phyloP scores from a whole-genome alignment of 2,797 vertebrate genomes.

The Avahi laniger region DNA sequence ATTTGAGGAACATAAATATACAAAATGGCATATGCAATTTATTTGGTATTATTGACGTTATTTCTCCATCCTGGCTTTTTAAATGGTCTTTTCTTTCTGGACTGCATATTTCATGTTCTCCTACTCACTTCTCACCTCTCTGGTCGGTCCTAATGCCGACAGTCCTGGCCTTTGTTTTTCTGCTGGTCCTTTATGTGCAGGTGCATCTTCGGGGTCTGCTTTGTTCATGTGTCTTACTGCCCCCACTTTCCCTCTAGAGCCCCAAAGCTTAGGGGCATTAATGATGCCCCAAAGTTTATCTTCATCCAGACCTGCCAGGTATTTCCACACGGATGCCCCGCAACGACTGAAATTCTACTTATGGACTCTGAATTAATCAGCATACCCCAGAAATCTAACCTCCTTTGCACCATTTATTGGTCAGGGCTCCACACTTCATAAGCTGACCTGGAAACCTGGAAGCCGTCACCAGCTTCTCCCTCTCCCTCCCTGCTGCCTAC shows the following conservation, averaged over 20 bases:
- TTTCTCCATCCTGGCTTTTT: background rate
- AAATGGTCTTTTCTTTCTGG: background rate
- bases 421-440: background rate
- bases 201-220: background rate
- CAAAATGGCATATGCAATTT: background rate
- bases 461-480: background rate
- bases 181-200: fast-evolving
- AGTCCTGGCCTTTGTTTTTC: fast-evolving
- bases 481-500: background rate
- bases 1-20: background rate
- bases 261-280: too few species aligned
- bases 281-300: background rate
- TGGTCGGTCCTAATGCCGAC: background rate
- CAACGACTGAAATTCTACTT: background rate
- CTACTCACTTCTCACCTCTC: background rate
- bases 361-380: background rate
- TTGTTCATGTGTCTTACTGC: background rate
- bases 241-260: too few species aligned
- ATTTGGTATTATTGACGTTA: background rate
- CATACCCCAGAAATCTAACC: background rate
- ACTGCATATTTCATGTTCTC: fast-evolving
- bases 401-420: background rate
- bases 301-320: background rate
- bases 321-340: background rate
- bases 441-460: background rate